A percentile compares a stretch with the other conserved stretches of the same genome.
Conservation (phyloP, 35 echinoderm and acorn worm species). For the Stichopus chloronotus region DNA sequence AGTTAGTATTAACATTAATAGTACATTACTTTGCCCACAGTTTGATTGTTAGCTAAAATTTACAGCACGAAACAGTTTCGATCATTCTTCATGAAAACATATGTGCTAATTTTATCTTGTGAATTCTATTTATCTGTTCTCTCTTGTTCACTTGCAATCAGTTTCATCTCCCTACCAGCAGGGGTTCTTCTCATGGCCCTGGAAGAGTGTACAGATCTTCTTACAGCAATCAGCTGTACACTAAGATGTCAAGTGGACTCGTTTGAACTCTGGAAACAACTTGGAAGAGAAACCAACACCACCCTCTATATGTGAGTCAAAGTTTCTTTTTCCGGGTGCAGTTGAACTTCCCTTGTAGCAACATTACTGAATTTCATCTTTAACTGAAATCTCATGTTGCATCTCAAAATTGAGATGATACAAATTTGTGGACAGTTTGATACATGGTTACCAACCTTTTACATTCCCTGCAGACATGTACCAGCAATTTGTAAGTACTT, state of each 20-base stretch:
- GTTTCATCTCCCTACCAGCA: constrained; percentile 13
- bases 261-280: constrained; percentile 63
- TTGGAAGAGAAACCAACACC: constrained; percentile 69
- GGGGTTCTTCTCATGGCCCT: constrained; percentile 35
- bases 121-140: no score
- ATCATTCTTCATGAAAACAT: no score
- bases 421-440: neutral
- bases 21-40: no score
- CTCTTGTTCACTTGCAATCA: neutral
- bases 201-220: neutral
- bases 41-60: no score
- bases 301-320: constrained; percentile 65
- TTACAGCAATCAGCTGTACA: constrained; percentile 35
- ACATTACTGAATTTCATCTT: neutral
- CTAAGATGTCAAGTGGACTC: constrained; percentile 74
- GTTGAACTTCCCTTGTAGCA: neutral
- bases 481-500: no score
- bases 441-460: neutral
- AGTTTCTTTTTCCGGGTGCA: neutral
- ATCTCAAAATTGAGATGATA: neutral
- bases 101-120: no score
- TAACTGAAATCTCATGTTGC: neutral
- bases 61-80: no score
- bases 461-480: no score
- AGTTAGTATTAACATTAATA: neutral